Conservation (phyloP, 35 echinoderm and acorn worm genomes). For the Heliocidaris tuberculata region DNA sequence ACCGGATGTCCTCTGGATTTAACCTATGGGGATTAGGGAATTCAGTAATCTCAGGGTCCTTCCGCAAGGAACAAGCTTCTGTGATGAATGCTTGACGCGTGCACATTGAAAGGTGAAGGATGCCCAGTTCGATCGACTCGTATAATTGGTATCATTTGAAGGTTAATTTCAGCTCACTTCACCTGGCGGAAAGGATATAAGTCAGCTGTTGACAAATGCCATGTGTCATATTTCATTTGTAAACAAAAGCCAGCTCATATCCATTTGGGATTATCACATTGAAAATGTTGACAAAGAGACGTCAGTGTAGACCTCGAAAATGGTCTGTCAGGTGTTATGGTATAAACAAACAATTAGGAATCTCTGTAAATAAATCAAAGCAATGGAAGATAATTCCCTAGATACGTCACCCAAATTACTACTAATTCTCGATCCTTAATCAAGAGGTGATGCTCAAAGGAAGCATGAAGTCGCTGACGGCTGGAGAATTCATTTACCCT, state of each 20-base stretch:
- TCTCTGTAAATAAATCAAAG: not conserved
- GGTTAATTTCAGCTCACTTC: not conserved
- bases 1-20: too few relatives aligned
- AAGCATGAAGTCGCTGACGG: not conserved
- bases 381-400: not conserved
- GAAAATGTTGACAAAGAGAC: not conserved
- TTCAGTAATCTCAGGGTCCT: too few relatives aligned
- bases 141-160: not conserved
- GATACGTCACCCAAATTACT: not conserved
- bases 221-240: not conserved
- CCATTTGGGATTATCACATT: not conserved
- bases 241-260: not conserved
- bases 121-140: too few relatives aligned
- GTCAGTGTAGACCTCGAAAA: not conserved
- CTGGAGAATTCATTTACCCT: not conserved
- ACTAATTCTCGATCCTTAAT: not conserved
- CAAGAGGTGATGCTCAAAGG: not conserved
- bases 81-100: too few relatives aligned
- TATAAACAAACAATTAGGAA: not conserved
- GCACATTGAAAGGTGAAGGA: too few relatives aligned
- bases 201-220: not conserved
- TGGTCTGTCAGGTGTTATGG: not conserved
- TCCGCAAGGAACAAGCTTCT: too few relatives aligned
- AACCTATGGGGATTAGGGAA: too few relatives aligned
- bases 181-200: not conserved